phyloP scores from a whole-genome alignment of 2,113 vertebrate genomes.

The Peromyscus californicus region DNA sequence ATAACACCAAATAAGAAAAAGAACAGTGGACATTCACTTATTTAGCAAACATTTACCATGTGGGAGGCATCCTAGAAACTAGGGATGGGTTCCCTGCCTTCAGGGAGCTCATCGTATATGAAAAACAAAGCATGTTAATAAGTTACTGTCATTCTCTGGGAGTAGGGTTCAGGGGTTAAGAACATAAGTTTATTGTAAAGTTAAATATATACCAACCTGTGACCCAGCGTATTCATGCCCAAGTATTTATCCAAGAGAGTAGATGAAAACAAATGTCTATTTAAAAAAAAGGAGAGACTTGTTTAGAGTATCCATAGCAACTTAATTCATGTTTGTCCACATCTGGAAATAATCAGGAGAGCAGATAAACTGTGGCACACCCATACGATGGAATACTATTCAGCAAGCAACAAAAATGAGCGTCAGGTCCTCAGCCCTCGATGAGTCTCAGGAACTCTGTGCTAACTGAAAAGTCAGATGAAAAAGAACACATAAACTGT shows the following conservation, averaged over 20 bases:
- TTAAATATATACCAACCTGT: conserved; percentile 57
- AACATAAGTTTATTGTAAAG: conserved; percentile 64
- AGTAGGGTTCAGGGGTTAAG: conserved; percentile 46
- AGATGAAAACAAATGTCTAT: conserved; percentile 40
- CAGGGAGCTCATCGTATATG: not conserved
- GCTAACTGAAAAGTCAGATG: not conserved
- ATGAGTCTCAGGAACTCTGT: not conserved
- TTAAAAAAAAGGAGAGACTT: not conserved
- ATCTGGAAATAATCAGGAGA: conserved; percentile 44
- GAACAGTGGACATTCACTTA: conserved; percentile 45
- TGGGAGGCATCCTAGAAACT: conserved; percentile 53
- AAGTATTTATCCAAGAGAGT: conserved; percentile 64
- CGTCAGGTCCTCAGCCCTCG: not conserved
- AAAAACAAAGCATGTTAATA: conserved; percentile 60
- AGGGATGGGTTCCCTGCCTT: not conserved
- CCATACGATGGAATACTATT: not conserved
- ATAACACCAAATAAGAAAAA: not conserved
- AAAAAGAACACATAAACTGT: not conserved
- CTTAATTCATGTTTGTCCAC: not conserved
- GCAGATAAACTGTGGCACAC: not conserved
- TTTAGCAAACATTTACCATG: conserved; percentile 56
- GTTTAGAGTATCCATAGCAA: conserved; percentile 9
- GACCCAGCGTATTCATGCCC: conserved; percentile 26
- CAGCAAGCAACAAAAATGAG: not conserved
- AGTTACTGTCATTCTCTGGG: not conserved